phyloP scores from a whole-genome alignment of 2,888 invertebrate genomes.

The Conops quadrifasciatus region DNA sequence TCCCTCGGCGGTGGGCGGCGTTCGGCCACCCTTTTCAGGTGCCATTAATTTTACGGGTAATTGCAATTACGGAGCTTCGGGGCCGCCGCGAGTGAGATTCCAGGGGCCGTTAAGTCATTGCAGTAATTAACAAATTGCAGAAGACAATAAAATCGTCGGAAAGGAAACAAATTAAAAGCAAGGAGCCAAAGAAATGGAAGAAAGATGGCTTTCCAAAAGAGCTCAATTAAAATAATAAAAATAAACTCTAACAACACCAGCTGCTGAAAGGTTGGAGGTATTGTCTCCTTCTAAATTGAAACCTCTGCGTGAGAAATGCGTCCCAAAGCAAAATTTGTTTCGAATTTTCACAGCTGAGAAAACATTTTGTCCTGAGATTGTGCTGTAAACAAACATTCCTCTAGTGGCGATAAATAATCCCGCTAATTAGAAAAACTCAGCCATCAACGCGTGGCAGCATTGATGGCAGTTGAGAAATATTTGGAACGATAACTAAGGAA shows the following conservation, averaged over 20 bases:
- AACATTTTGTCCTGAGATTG: conserved; percentile 8
- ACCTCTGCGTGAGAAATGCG: not conserved
- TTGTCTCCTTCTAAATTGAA: not conserved
- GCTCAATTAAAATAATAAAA: conserved; percentile 22
- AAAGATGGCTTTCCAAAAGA: conserved; percentile 9
- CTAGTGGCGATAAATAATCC: conserved; percentile 35
- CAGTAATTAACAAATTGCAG: conserved; percentile 50
- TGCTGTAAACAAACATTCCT: conserved; percentile 8
- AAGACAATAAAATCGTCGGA: conserved; percentile 46
- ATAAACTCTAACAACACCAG: not conserved
- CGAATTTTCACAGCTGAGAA: conserved; percentile 18
- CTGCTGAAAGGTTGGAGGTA: not conserved
- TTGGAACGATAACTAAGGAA: not conserved
- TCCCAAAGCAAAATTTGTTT: conserved; percentile 15
- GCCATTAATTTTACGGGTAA: conserved; percentile 48
- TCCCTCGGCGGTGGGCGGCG: conserved; percentile 32
- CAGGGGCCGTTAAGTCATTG: conserved; percentile 33
- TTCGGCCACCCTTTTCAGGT: conserved; percentile 32
- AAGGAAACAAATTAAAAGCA: conserved; percentile 38
- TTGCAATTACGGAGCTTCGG: conserved; percentile 45
- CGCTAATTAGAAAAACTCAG: conserved; percentile 36
- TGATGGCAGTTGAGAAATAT: not conserved
- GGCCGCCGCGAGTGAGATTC: conserved; percentile 17
- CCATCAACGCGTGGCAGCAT: not conserved
- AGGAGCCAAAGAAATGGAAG: not conserved